Conservation (phyloP, 2,797 vertebrate genomes). For the Onychomys torridus region DNA sequence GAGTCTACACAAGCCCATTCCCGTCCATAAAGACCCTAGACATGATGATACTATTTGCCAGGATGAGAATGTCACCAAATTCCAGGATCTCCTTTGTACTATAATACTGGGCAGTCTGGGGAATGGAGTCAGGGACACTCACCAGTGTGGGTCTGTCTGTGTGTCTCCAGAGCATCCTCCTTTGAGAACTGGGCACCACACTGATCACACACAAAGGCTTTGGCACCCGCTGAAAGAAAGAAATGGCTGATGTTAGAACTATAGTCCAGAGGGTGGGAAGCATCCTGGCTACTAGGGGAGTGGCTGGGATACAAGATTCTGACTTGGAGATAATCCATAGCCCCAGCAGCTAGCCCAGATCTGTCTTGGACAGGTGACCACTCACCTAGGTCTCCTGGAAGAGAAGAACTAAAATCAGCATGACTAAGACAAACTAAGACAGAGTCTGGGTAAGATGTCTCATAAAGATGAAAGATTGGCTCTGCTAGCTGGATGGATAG, state of each 20-base stretch:
- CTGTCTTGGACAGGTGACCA: background rate
- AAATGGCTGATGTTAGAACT: background rate
- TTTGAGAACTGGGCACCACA: conserved; percentile 98
- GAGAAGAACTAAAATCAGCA: background rate
- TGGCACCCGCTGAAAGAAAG: conserved; percentile 92
- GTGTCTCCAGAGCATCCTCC: conserved; percentile 96
- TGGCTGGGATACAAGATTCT: background rate
- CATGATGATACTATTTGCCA: accelerated
- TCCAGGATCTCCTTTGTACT: background rate
- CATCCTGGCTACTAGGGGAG: background rate
- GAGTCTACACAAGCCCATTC: background rate
- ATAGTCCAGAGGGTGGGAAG: accelerated
- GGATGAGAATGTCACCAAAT: background rate
- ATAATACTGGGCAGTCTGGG: background rate
- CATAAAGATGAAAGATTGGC: background rate
- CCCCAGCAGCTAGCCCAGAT: background rate
- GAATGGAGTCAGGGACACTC: conserved; percentile 71
- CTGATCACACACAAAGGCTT: conserved; percentile 98
- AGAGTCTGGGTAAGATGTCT: background rate
- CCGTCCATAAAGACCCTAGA: background rate
- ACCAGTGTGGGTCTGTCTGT: conserved; percentile 98
- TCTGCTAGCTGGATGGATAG: background rate
- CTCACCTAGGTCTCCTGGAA: background rate
- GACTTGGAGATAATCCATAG: background rate
- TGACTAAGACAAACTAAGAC: background rate